Evolutionary conservation across 1,140 invertebrate species (phyloP).

Genomic region (Lasioglossum baleicum): DNA sequence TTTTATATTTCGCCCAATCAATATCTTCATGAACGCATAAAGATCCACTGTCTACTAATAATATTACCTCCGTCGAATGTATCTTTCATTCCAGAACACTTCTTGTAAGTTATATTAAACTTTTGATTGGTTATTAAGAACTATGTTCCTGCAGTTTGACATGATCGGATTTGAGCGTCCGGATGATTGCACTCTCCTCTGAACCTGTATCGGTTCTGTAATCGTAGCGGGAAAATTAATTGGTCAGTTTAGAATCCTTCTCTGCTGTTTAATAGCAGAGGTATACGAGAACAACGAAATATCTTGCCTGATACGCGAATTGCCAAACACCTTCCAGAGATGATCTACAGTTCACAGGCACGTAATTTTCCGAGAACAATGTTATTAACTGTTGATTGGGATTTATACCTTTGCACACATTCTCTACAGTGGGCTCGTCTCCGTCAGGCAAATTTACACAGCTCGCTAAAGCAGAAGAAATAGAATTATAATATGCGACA

Average conservation of each 20-base stretch:
- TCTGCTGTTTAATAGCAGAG: too few relatives aligned
- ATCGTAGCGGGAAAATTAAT: conserved; percentile 63
- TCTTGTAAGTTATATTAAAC: conserved; percentile 96
- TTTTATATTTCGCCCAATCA: too few relatives aligned
- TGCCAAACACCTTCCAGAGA: conserved; percentile 97
- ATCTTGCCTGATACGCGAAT: conserved; percentile 91
- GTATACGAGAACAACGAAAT: not conserved
- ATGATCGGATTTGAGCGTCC: conserved; percentile 94
- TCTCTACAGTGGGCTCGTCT: conserved; percentile 86
- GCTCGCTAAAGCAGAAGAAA: conserved; percentile 80
- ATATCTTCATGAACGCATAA: too few relatives aligned
- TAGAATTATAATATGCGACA: conserved; percentile 18
- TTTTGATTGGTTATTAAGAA: conserved; percentile 98
- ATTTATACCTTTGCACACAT: conserved; percentile 87
- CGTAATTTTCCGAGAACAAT: conserved; percentile 93
- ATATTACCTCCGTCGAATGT: conserved; percentile 90
- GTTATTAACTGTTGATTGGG: conserved; percentile 91
- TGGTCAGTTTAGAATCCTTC: not conserved
- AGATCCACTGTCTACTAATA: not conserved
- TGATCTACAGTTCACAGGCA: conserved; percentile 94
- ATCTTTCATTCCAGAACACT: conserved; percentile 90
- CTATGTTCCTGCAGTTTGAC: conserved; percentile 96
- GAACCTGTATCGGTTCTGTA: conserved; percentile 90
- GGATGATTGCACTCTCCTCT: conserved; percentile 93
- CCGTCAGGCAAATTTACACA: conserved; percentile 86